These are phyloP conservation scores for Tangara arthus DNA, from an alignment of 2,797 vertebrate species.

Conservation along the genomic window DNA sequence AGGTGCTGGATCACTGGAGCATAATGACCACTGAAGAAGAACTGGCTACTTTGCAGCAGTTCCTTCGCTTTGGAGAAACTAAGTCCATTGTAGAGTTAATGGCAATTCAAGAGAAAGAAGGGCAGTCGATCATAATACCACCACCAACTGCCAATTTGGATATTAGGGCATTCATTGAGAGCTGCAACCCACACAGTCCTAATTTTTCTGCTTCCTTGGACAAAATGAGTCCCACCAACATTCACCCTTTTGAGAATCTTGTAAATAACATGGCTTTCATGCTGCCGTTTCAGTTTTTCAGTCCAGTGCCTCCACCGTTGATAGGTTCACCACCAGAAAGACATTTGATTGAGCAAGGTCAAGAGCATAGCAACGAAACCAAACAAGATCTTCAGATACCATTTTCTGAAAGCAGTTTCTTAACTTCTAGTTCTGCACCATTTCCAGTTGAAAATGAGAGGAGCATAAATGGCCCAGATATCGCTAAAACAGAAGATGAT, in stretches of 20 bases:
- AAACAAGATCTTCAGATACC: constrained; percentile 69
- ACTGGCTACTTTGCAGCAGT: constrained; percentile 93
- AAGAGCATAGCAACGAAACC: constrained; percentile 70
- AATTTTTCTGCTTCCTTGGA: constrained; percentile 79
- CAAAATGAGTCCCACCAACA: constrained; percentile 77
- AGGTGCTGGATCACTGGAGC: constrained; percentile 95
- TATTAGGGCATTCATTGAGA: constrained; percentile 94
- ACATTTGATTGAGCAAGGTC: constrained; percentile 76
- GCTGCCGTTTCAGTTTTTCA: constrained; percentile 93
- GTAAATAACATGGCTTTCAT: constrained; percentile 95
- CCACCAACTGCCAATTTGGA: constrained; percentile 87
- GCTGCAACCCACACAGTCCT: constrained; percentile 80
- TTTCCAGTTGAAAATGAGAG: constrained; percentile 81
- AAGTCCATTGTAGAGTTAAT: constrained; percentile 98
- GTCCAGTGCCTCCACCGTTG: constrained; percentile 86
- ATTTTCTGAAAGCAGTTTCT: constrained; percentile 76
- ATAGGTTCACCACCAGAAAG: constrained; percentile 84
- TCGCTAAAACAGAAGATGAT: constrained; percentile 82
- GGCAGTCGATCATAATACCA: constrained; percentile 85
- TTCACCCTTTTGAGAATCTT: constrained; percentile 95
- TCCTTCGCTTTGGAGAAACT: constrained; percentile 97
- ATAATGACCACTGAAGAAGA: constrained; percentile 98
- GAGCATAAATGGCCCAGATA: constrained; percentile 72
- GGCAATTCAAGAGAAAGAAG: constrained; percentile 96
- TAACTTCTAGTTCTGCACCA: constrained; percentile 74